phyloP scores from a whole-genome alignment of 2,113 vertebrate species.

The Protobothrops mucrosquamatus region DNA sequence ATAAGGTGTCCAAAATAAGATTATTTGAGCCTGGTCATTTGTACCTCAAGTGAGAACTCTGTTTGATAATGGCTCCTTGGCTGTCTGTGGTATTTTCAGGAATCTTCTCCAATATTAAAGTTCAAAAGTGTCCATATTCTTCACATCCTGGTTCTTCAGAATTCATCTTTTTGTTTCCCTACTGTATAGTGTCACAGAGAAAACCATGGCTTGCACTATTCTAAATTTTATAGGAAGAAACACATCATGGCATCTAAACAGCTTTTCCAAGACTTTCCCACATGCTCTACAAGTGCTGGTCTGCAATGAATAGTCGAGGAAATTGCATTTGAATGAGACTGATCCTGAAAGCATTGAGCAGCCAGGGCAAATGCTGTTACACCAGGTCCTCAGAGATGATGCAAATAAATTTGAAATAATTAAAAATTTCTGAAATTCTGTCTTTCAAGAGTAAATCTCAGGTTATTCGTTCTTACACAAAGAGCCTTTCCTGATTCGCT shows the following conservation, averaged over 20 bases:
- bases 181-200: neutral
- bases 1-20: neutral
- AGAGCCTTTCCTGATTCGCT: neutral
- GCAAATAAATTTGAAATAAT: neutral
- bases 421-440: neutral
- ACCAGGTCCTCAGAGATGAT: neutral
- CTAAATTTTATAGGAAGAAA: neutral
- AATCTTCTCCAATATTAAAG: neutral
- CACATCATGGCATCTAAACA: neutral
- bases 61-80: neutral
- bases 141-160: neutral
- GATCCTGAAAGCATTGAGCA: neutral
- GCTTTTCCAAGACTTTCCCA: neutral
- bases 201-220: neutral
- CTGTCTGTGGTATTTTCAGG: neutral
- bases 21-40: neutral
- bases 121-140: neutral
- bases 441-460: neutral
- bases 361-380: neutral
- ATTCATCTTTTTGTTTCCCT: neutral
- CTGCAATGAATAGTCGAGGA: neutral
- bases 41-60: neutral
- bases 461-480: neutral
- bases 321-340: neutral
- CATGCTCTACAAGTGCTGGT: neutral